These are phyloP conservation scores for Steinernema scapterisci DNA, from an alignment of 2,888 invertebrate genomes.

Conservation along the genomic window DNA sequence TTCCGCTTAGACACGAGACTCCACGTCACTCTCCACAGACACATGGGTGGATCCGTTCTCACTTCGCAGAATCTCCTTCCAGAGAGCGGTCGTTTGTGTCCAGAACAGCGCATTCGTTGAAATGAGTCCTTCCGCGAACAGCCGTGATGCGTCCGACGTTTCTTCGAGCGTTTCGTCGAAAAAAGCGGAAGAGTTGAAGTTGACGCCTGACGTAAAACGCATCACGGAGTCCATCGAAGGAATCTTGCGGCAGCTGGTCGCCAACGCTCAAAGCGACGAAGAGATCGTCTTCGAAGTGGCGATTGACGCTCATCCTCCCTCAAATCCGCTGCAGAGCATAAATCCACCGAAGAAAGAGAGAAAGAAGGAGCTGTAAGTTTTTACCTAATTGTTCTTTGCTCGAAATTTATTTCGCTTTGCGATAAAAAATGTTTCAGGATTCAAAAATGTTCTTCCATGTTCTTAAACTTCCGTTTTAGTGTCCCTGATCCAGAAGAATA, in stretches of 20 bases:
- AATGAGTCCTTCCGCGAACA: background rate
- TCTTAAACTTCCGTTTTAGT: no score
- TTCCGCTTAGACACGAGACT: no score
- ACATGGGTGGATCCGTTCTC: no score
- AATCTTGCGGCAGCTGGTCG: conserved; percentile 22
- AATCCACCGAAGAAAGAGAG: background rate
- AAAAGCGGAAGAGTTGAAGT: background rate
- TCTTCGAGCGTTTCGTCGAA: background rate
- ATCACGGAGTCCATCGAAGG: conserved; percentile 21
- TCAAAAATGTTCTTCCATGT: no score
- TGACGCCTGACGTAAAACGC: background rate
- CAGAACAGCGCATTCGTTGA: no score
- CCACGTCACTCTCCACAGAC: no score
- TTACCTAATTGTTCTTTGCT: background rate
- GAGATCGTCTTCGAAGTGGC: conserved; percentile 11
- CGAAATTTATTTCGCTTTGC: background rate
- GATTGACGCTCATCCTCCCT: background rate
- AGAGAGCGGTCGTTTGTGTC: no score
- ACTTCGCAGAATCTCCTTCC: no score
- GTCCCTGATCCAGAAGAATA: conserved; percentile 6
- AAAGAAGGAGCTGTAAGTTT: background rate
- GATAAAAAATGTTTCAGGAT: no score
- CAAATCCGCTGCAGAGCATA: background rate
- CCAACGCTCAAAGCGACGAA: background rate
- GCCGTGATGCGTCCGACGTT: background rate